Evolutionary conservation across 2,888 invertebrate genomes (phyloP), one percentile per base, ranked within the genome.

Genomic region (Bhutanitis thaidina): DNA sequence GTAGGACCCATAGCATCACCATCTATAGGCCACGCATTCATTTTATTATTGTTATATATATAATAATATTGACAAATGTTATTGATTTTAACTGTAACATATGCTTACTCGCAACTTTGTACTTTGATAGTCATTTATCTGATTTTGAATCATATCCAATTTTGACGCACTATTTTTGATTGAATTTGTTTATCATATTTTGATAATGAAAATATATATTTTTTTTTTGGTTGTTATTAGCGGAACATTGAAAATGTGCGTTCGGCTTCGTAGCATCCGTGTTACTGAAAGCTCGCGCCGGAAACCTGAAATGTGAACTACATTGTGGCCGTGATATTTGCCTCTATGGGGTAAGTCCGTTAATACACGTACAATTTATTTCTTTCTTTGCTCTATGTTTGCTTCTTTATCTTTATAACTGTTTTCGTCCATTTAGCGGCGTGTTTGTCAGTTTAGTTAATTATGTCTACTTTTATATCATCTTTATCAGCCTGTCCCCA

Each of bases 1-100:
- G 80, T 65, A 1, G 87, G 82, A 8, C 88, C 88, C 88, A 88
- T 87, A 5, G 71, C 74, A 62, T 84, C 86, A 0, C 62, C 67
- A 29, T 74, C 75, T 0, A 77, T 77, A 0, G 80, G 75, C 87
- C 87, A 87, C 44, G 86, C 85, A 41, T 82, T 68, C 86, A 86
- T 85, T 54, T 54, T 64, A 54, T 62, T 46, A 45, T n/a, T n/a
- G n/a, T n/a, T n/a, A n/a, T n/a, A n/a, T n/a, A n/a, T n/a, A n/a
- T n/a, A n/a, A n/a, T n/a, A n/a, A n/a, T n/a, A n/a, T 13, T 34
- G 1, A 7, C 10, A 41, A 29, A 30, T 29, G 1, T 25, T 25
- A 34, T 12, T 15, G n/a, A 27, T n/a, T 13, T 34, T 12, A 34
- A 4, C 7, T 13, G 7, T 12, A 27, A 7, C 8, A 27, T 4